These are phyloP conservation scores for Vollenhovia emeryi DNA, from an alignment of 1,140 invertebrate species.

Conservation along the genomic window DNA sequence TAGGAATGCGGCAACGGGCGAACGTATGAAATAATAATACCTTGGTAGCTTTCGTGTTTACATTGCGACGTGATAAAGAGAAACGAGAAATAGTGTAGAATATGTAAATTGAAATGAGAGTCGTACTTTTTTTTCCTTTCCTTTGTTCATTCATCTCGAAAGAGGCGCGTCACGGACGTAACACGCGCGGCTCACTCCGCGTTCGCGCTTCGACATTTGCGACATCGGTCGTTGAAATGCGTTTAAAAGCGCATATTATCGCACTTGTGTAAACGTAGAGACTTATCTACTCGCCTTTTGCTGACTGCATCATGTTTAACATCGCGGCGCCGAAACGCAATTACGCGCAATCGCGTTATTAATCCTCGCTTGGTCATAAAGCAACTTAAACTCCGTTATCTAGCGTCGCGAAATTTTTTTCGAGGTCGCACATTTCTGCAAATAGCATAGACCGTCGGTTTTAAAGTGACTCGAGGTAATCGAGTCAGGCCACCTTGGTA, in stretches of 20 bases:
- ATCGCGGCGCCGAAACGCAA: conserved; percentile 5
- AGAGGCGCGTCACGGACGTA: neutral
- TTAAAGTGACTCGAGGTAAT: neutral
- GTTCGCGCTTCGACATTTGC: conserved; percentile 2
- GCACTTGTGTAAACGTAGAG: conserved; percentile 23
- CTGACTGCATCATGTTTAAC: conserved; percentile 2
- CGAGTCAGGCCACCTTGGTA: neutral
- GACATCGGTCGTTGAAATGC: neutral
- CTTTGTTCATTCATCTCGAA: neutral
- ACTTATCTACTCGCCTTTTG: conserved; percentile 31
- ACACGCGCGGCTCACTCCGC: neutral
- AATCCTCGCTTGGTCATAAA: neutral
- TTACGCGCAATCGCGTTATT: conserved; percentile 35
- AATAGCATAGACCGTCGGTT: neutral
- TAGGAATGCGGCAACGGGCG: no score
- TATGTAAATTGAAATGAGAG: neutral
- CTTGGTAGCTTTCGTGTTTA: no score
- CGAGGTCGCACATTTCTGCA: neutral
- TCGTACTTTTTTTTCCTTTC: neutral
- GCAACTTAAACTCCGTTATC: conserved; percentile 25
- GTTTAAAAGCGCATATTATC: conserved; percentile 1
- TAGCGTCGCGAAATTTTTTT: conserved; percentile 7
- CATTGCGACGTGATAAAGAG: neutral
- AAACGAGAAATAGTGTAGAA: neutral
- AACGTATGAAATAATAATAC: no score